Base-by-base conservation (phyloP, 2,888 invertebrate species). In the Heliconius charithonia region DNA sequence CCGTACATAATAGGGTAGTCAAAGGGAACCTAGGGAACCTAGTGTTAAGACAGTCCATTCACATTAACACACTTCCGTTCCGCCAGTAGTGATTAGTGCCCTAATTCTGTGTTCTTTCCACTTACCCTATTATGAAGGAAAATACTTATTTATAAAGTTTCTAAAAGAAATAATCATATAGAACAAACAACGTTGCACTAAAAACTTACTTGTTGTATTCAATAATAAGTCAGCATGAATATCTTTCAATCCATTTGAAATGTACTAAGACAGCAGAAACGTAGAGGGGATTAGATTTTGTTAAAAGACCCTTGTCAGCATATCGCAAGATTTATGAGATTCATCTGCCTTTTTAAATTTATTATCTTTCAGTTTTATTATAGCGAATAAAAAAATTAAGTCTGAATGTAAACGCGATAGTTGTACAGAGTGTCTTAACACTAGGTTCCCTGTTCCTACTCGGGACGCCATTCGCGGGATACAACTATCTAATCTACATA, bases 271-370 rank as follows among this genome's bases (percentile, higher is more conserved):
- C 25, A 69, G 67, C 67, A 72, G 29, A 72, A 72, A 32, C 56
- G 32, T 59, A 29, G 71, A 59, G 37, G 32, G 59, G 37, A 72
- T 72, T 59, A 72, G 32, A 72, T 72, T 59, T 72, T 72, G 32
- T 72, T n/a, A 37, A 32, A 72, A 72, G 32, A 72, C 59, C 37
- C 32, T 59, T 59, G 59, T 72, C 72, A 72, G 59, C 72, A 13
- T 59, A 59, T 72, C 37, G 22, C 16, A 72, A 59, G 72, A 32
- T 32, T 72, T 56, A 32, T 32, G 32, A 72, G 56, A 32, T 72
- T 9, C 56, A 59, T 72, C 72, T 32, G 32, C 0, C 19, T 4
- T 25, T 27, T 63, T 2, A 13, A 63, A 27, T 25, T 6, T 25
- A 62, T 62, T 62, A 22, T 10, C 9, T 9, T 56, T 56, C 10